phyloP scores from a whole-genome alignment of 2,113 vertebrate genomes.

The Python bivittatus region DNA sequence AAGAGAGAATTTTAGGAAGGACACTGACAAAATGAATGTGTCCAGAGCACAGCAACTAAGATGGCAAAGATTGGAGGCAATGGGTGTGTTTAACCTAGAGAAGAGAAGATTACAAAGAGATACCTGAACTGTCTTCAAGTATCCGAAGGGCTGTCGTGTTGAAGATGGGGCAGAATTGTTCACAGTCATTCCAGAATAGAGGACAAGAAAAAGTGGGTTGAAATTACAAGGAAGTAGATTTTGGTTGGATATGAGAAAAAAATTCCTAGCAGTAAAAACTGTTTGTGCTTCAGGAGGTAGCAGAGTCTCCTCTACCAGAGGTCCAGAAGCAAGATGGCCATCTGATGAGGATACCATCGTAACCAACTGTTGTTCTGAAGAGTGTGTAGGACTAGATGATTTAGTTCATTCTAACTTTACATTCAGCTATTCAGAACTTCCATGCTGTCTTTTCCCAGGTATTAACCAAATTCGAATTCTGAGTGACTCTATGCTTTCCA shows the following conservation, averaged over 20 bases:
- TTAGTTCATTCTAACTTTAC: not conserved
- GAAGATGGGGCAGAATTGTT: no score
- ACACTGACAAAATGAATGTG: not conserved
- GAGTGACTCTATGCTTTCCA: not conserved
- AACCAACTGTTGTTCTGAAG: not conserved
- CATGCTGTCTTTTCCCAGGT: not conserved
- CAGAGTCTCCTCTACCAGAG: not conserved
- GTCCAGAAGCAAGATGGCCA: not conserved
- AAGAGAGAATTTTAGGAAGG: not conserved
- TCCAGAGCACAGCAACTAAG: not conserved
- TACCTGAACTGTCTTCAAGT: no score
- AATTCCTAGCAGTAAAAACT: no score
- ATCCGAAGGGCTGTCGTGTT: no score
- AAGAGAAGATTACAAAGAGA: not conserved
- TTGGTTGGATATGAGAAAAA: no score
- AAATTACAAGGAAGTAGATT: no score
- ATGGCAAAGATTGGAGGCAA: not conserved
- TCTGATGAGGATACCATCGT: not conserved
- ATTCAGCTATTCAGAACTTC: not conserved
- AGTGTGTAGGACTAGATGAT: not conserved
- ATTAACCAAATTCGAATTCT: not conserved
- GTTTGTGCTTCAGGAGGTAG: no score
- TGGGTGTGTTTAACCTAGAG: not conserved
- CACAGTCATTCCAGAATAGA: no score
- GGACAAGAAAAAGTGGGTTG: no score